phyloP scores from a whole-genome alignment of 2,113 vertebrate species.

The Mormyrus iriodes region DNA sequence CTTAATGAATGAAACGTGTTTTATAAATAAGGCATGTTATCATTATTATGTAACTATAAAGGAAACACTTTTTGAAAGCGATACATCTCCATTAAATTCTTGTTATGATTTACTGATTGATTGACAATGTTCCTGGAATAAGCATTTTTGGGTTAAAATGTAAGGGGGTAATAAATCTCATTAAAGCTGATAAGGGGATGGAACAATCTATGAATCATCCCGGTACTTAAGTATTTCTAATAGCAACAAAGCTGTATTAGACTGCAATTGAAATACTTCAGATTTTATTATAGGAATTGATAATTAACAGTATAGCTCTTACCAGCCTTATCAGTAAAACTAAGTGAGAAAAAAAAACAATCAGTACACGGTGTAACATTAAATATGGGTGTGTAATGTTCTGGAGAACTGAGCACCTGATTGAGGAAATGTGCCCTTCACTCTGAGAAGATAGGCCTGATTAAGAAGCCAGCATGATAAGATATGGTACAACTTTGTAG shows the following conservation, averaged over 20 bases:
- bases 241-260: neutral
- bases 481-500: neutral
- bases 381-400: neutral
- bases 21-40: neutral
- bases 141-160: neutral
- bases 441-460: neutral
- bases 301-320: neutral
- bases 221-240: neutral
- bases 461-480: neutral
- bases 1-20: neutral
- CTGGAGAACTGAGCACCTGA: neutral
- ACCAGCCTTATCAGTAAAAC: neutral
- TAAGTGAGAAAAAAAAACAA: neutral
- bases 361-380: neutral
- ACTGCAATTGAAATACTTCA: neutral
- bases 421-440: neutral
- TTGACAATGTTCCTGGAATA: neutral
- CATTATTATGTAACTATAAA: neutral
- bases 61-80: neutral
- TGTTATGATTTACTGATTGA: neutral
- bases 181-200: neutral
- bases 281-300: neutral
- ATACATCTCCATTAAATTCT: neutral
- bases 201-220: neutral
- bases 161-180: neutral